Evolutionary conservation across 2,888 invertebrate species (phyloP), one percentile per base, ranked within the genome.

Genomic region (Morpho helenor): DNA sequence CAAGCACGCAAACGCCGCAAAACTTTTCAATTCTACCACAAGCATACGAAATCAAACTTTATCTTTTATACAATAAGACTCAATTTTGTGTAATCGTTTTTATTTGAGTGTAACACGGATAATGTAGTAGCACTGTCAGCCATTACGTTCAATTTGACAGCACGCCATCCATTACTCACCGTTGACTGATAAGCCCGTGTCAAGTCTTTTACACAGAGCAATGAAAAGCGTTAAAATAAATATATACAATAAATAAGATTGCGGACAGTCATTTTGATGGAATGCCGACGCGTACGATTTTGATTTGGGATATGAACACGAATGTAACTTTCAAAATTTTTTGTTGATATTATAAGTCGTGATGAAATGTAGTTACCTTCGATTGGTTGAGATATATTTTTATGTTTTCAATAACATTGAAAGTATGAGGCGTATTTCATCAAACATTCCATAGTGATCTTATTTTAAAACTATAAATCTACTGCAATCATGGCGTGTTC

Each of bases 141-240:
- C 59, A 59, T 65, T 61, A 61, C 59, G 59, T 59, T 65, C 48
- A 22, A 54, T 56, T 57, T 56, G 59, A 61, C 63, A 59, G 50
- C 46, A 49, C 55, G 55, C 56, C 44, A 63, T 61, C 58, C 61
- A 57, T 63, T 65, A 63, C 60, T 56, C 52, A 22, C 42, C 46
- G 44, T 50, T 57, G 50, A 63, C 61, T 61, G 63, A 63, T 65
- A 61, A 61, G 56, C 42, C 40, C 59, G 42, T 61, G 60, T 61
- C 63, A 48, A 22, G 52, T 43, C 63, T 53, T 61, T 53, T 51
- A 61, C 55, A 63, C 56, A 44, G 45, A 40, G 58, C 56, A 61
- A 59, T 63, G 61, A 49, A 59, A 61, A 31, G 49, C 53, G 56
- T 53, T 56, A 56, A 45, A 54, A 59, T 52, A 52, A 58, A 61